Evolutionary conservation across 2,113 vertebrate genomes (phyloP).

Genomic region (Prunella fulvescens): DNA sequence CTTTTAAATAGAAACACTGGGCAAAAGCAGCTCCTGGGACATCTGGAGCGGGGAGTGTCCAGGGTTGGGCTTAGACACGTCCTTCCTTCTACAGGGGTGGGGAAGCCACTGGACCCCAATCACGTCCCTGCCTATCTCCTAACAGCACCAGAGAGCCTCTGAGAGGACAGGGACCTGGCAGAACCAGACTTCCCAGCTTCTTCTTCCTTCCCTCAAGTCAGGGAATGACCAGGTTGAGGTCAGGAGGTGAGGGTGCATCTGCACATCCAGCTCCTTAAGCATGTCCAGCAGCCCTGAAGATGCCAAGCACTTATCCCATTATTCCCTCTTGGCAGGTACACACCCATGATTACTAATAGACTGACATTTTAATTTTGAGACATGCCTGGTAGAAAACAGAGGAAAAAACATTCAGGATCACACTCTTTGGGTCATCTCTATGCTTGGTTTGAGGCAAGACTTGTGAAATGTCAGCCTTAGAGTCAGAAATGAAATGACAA

Average conservation of each 20-base stretch:
- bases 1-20: slow-evolving; percentile 22
- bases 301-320: background rate
- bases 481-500: background rate
- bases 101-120: background rate
- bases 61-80: background rate
- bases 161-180: background rate
- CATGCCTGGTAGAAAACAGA: background rate
- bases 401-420: background rate
- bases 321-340: background rate
- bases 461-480: background rate
- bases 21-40: background rate
- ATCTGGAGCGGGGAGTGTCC: background rate
- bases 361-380: background rate
- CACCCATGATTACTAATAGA: background rate
- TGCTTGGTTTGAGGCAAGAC: background rate
- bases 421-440: background rate
- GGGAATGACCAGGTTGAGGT: background rate
- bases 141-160: background rate
- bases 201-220: background rate
- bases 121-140: background rate
- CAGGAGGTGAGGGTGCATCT: background rate
- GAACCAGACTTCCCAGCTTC: background rate
- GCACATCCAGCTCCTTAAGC: background rate
- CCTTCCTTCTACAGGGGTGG: background rate
- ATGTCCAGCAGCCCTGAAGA: background rate